Conservation (phyloP, 1,140 invertebrate species). For the Micrasema longulum region DNA sequence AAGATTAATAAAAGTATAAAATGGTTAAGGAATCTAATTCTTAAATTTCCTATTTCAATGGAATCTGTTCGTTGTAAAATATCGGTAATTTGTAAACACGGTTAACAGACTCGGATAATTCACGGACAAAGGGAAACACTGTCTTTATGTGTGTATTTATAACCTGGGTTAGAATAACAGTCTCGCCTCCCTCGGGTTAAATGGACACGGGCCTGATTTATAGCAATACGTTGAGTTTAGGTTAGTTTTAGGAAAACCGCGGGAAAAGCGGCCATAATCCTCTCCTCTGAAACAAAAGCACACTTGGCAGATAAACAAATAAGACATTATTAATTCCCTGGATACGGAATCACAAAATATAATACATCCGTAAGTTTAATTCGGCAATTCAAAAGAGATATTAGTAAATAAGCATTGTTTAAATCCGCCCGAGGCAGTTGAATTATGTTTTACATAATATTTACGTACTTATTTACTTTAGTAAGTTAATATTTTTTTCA, state of each 20-base stretch:
- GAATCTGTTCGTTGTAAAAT: not conserved
- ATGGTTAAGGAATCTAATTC: too few species aligned
- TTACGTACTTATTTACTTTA: too few species aligned
- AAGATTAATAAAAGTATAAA: too few species aligned
- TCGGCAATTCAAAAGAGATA: too few species aligned
- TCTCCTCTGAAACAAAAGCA: slow-evolving; percentile 6
- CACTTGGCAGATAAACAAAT: not conserved
- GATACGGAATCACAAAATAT: too few species aligned
- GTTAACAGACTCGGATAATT: not conserved
- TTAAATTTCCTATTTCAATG: not conserved
- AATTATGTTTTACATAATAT: too few species aligned
- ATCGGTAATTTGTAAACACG: too few species aligned
- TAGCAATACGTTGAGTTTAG: not conserved
- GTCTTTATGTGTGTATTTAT: not conserved
- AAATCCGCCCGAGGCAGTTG: too few species aligned
- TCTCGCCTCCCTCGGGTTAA: slow-evolving; percentile 1
- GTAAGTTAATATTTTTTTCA: too few species aligned
- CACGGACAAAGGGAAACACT: slow-evolving; percentile 8
- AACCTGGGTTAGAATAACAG: slow-evolving; percentile 2
- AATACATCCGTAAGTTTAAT: too few species aligned
- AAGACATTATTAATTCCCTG: too few species aligned
- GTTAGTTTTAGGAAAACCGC: not conserved
- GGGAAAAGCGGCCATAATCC: slow-evolving; percentile 6
- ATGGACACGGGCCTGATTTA: slow-evolving; percentile 17
- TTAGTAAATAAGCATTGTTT: too few species aligned